Evolutionary conservation across 2,888 invertebrate genomes (phyloP).

Genomic region (Rotaria socialis): DNA sequence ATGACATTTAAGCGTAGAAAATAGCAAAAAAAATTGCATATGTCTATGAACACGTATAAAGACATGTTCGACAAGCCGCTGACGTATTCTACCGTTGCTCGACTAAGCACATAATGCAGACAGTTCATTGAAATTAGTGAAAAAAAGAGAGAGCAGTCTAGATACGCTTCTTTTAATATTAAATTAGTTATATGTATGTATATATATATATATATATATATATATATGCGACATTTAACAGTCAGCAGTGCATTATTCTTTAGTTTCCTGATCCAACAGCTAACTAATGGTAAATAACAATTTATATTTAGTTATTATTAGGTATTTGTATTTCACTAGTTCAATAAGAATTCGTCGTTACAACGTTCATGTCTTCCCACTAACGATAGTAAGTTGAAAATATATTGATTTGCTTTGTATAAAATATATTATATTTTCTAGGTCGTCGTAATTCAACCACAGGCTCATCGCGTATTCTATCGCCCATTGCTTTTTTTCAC

Average conservation of each 20-base stretch:
- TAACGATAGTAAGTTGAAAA: neutral
- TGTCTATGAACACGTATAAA: neutral
- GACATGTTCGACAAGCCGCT: neutral
- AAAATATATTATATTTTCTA: neutral
- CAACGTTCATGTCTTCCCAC: neutral
- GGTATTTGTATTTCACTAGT: too few relatives aligned
- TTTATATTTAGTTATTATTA: too few relatives aligned
- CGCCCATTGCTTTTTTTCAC: neutral
- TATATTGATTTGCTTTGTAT: neutral
- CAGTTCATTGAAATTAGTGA: neutral
- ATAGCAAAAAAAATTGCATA: too few relatives aligned
- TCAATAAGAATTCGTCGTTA: neutral
- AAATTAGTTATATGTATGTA: neutral
- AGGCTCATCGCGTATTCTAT: neutral
- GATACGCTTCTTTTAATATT: neutral
- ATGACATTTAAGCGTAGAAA: too few relatives aligned
- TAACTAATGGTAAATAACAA: neutral
- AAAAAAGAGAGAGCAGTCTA: neutral
- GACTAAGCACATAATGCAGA: neutral
- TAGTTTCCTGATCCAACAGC: neutral
- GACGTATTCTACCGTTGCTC: neutral
- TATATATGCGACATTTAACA: too few relatives aligned
- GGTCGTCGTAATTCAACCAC: neutral
- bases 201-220: neutral
- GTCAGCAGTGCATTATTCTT: neutral